These are phyloP conservation scores for Drosophila gaucha DNA, from an alignment of 2,888 invertebrate genomes.

Conservation along the genomic window DNA sequence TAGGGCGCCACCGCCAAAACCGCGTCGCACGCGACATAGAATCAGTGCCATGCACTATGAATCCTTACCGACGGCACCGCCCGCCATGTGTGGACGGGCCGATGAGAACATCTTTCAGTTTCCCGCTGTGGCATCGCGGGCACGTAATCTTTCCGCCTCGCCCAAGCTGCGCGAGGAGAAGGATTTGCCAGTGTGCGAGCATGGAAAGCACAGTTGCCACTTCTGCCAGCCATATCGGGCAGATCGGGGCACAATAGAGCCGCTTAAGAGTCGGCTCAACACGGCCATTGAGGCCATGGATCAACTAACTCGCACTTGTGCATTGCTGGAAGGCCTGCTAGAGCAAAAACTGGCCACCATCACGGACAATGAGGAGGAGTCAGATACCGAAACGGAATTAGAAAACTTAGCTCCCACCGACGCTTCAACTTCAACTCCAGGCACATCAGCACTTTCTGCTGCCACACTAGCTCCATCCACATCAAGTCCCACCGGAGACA, in stretches of 20 bases:
- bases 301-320: constrained; percentile 91
- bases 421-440: neutral
- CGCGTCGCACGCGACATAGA: constrained; percentile 59
- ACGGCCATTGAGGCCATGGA: constrained; percentile 88
- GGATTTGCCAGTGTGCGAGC: constrained; percentile 66
- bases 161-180: constrained; percentile 71
- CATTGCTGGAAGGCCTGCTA: constrained; percentile 88
- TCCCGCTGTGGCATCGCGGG: constrained; percentile 71
- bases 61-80: constrained; percentile 77
- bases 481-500: constrained; percentile 28
- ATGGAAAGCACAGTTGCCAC: constrained; percentile 71
- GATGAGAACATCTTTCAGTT: constrained; percentile 78
- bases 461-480: neutral
- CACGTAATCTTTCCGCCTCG: constrained; percentile 71
- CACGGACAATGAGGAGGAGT: constrained; percentile 59
- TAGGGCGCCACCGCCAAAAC: constrained; percentile 61
- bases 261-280: constrained; percentile 86
- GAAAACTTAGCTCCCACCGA: constrained; percentile 1
- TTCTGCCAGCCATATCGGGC: constrained; percentile 77
- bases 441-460: neutral
- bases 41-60: constrained; percentile 62
- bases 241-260: constrained; percentile 83
- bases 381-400: constrained; percentile 2
- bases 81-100: constrained; percentile 69
- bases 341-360: constrained; percentile 86